Evolutionary conservation across 2,113 vertebrate genomes (phyloP).

Genomic region (Dicaeum eximium): DNA sequence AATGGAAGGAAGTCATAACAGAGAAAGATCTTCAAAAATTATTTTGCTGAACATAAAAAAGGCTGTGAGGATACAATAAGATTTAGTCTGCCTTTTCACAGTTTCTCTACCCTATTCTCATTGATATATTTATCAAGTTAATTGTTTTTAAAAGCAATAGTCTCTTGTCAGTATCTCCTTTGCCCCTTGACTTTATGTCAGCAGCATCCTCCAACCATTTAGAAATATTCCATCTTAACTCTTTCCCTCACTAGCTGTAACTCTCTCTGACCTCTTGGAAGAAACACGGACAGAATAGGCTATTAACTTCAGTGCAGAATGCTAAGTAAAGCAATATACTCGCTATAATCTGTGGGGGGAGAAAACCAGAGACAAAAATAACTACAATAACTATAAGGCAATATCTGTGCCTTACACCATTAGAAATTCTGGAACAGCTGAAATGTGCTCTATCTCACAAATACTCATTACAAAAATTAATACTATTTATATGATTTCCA

Average conservation of each 20-base stretch:
- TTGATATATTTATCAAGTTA: background rate
- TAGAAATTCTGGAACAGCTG: background rate
- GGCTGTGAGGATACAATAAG: background rate
- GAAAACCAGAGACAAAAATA: conserved; percentile 22
- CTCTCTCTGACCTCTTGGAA: background rate
- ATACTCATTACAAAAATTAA: background rate
- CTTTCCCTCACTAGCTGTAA: background rate
- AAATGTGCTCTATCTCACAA: background rate
- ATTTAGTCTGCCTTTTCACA: background rate
- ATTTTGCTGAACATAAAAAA: background rate
- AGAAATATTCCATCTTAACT: conserved; percentile 2
- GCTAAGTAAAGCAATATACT: background rate
- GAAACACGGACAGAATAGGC: background rate
- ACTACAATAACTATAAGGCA: background rate
- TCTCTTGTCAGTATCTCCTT: background rate
- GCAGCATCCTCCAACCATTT: background rate
- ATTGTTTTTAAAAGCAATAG: conserved; percentile 10
- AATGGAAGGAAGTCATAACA: background rate
- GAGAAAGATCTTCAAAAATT: background rate
- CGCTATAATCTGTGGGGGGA: background rate
- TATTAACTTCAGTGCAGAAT: background rate
- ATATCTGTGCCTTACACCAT: background rate
- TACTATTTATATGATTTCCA: background rate
- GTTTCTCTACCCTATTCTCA: background rate
- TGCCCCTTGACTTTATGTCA: background rate